These are phyloP conservation scores for Seladonia tumulorum DNA, from an alignment of 2,888 invertebrate genomes.

Conservation along the genomic window DNA sequence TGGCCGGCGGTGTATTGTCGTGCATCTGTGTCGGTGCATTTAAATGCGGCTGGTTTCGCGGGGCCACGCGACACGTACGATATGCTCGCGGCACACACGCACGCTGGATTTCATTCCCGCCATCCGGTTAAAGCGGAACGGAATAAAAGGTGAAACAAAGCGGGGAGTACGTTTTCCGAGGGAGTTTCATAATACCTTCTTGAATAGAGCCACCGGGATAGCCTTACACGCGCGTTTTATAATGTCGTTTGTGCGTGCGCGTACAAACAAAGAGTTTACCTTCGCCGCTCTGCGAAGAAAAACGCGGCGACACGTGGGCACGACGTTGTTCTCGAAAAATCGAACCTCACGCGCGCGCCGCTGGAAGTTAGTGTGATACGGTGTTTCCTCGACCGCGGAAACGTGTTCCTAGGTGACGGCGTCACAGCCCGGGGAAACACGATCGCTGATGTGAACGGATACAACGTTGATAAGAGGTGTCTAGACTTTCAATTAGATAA, in stretches of 20 bases:
- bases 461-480: background rate
- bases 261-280: slow-evolving; percentile 70
- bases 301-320: slow-evolving; percentile 48
- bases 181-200: slow-evolving; percentile 76
- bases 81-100: slow-evolving; percentile 37
- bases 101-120: slow-evolving; percentile 71
- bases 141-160: slow-evolving; percentile 74
- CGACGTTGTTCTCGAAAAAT: slow-evolving; percentile 6
- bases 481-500: slow-evolving; percentile 1
- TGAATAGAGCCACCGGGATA: slow-evolving; percentile 73
- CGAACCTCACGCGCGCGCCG: background rate
- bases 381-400: background rate
- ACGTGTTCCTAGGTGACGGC: background rate
- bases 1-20: background rate
- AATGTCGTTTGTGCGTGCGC: slow-evolving; percentile 67
- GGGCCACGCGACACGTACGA: slow-evolving; percentile 55
- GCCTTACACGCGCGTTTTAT: slow-evolving; percentile 71
- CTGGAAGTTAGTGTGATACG: background rate
- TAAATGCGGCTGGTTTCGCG: slow-evolving; percentile 48
- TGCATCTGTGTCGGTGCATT: slow-evolving; percentile 36
- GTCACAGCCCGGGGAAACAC: background rate
- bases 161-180: slow-evolving; percentile 71
- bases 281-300: slow-evolving; percentile 55
- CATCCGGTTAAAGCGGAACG: slow-evolving; percentile 75
- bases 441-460: background rate